Percentiles rank a stretch among this genome's conserved stretches.
phyloP scores from a whole-genome alignment of 2,888 invertebrate genomes.

The Leucozona laternaria region DNA sequence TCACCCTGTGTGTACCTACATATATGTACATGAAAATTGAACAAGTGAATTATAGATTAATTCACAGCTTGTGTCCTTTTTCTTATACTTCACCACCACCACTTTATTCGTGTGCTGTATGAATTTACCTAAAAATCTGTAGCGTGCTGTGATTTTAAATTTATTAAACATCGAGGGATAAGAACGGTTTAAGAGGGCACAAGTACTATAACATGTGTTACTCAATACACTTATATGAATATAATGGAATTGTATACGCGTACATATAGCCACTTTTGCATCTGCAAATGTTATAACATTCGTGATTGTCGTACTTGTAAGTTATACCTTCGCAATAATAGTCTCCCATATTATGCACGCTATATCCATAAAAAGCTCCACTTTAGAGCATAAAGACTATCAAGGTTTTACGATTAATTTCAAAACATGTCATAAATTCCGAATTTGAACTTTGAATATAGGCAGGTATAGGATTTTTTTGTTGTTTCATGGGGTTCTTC shows the following conservation, averaged over 20 bases:
- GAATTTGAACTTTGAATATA: slow-evolving; percentile 43
- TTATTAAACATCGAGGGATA: slow-evolving; percentile 37
- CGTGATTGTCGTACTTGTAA: slow-evolving; percentile 1
- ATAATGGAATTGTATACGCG: too few species aligned
- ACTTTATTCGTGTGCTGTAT: background rate
- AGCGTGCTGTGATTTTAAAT: slow-evolving; percentile 34
- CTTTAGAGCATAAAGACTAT: slow-evolving; percentile 21
- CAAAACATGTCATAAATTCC: slow-evolving; percentile 52
- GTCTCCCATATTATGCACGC: slow-evolving; percentile 21
- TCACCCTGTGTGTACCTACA: background rate
- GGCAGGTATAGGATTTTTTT: background rate
- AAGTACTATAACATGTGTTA: background rate
- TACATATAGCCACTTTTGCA: slow-evolving; percentile 7
- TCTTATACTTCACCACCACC: slow-evolving; percentile 12
- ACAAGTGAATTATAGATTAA: slow-evolving; percentile 27
- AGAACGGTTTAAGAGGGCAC: slow-evolving; percentile 32
- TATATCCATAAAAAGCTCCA: slow-evolving; percentile 34
- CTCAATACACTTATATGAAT: too few species aligned
- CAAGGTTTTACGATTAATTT: slow-evolving; percentile 53
- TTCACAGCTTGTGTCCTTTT: slow-evolving; percentile 2
- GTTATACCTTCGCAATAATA: background rate
- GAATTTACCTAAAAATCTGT: background rate
- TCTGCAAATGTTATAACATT: slow-evolving; percentile 39
- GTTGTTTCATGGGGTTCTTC: background rate
- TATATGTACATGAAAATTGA: background rate